These are phyloP conservation scores for Mormyrus hasselquistii DNA, from an alignment of 2,797 vertebrate species.

Conservation along the genomic window DNA sequence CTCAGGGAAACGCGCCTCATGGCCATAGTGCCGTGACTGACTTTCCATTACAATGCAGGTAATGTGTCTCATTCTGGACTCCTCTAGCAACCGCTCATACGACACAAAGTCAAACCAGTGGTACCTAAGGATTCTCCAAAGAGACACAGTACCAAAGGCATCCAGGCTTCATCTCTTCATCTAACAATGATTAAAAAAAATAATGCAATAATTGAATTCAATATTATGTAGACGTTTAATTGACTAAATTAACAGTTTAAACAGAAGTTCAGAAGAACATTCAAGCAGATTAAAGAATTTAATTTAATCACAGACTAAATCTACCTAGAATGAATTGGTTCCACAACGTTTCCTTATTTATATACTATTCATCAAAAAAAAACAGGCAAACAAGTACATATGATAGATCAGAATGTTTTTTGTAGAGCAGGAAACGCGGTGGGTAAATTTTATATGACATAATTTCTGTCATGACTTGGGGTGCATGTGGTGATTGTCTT, in stretches of 20 bases:
- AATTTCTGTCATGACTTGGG: neutral
- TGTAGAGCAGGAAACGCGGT: neutral
- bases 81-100: neutral
- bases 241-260: neutral
- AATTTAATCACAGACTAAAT: neutral
- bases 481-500: neutral
- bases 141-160: neutral
- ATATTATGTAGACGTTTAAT: neutral
- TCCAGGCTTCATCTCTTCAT: neutral
- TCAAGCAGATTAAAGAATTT: neutral
- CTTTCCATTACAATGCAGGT: too few relatives aligned
- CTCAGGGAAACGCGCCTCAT: too few relatives aligned
- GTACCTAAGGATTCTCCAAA: neutral
- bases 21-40: too few relatives aligned
- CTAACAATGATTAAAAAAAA: neutral
- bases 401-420: neutral
- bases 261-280: neutral
- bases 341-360: neutral
- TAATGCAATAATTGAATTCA: neutral
- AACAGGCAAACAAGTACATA: neutral
- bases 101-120: neutral
- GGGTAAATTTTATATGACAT: neutral
- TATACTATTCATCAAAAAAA: neutral
- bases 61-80: neutral
- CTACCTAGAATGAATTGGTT: neutral